phyloP scores from a whole-genome alignment of 2,113 vertebrate species.

The Athene noctua region DNA sequence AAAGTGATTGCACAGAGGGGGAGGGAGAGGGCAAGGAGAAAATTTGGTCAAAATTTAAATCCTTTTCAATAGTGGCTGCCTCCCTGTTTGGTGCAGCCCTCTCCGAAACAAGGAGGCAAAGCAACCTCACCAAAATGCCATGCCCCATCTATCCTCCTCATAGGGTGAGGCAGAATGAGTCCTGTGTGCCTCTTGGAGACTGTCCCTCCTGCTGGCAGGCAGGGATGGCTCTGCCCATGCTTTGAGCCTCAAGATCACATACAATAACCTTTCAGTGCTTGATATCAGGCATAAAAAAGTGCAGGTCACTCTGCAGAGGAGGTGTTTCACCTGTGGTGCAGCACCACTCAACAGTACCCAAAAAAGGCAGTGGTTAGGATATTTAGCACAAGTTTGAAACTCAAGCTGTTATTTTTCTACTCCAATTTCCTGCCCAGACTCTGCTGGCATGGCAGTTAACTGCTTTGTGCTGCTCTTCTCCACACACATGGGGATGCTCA shows the following conservation, averaged over 20 bases:
- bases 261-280: not conserved
- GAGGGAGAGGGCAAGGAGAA: not conserved
- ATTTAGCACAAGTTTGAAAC: not conserved
- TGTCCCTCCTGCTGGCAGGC: not conserved
- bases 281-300: accelerated
- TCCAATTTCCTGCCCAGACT: not conserved
- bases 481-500: not conserved
- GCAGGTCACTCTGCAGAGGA: not conserved
- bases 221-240: not conserved
- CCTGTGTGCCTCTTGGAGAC: not conserved
- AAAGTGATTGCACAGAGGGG: not conserved
- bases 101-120: not conserved
- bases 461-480: not conserved
- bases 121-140: accelerated
- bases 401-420: not conserved
- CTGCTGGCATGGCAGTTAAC: not conserved
- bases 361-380: not conserved
- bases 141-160: not conserved
- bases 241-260: not conserved
- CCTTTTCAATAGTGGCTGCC: not conserved
- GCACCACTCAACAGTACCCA: not conserved
- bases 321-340: not conserved
- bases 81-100: not conserved
- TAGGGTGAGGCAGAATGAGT: not conserved
- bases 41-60: not conserved